These are phyloP conservation scores for Turnix velox DNA, from an alignment of 2,113 vertebrate genomes.

Conservation along the genomic window DNA sequence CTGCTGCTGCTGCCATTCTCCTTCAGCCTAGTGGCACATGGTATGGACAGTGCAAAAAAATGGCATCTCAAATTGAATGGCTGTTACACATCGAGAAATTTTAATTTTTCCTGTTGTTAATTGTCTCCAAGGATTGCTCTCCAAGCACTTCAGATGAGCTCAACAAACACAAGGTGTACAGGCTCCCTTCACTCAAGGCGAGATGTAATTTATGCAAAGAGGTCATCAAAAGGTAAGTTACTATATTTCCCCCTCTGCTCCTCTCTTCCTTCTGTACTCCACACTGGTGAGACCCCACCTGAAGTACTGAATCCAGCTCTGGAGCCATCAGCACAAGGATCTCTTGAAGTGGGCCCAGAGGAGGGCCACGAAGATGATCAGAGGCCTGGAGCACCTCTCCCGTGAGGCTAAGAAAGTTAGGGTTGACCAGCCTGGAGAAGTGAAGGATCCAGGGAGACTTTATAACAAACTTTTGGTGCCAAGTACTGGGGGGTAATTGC, in stretches of 20 bases:
- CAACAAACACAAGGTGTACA: background rate
- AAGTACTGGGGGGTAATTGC: background rate
- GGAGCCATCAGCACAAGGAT: background rate
- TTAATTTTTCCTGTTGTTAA: background rate
- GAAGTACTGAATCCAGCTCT: background rate
- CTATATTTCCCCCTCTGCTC: background rate
- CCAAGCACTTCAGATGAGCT: background rate
- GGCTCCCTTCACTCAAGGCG: background rate
- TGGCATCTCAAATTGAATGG: background rate
- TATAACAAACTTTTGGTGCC: fast-evolving
- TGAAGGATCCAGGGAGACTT: background rate
- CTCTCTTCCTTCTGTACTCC: background rate
- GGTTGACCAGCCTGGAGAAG: background rate
- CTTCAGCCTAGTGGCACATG: background rate
- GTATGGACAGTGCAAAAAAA: background rate
- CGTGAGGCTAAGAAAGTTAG: background rate
- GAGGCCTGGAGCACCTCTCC: background rate
- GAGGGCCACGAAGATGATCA: background rate
- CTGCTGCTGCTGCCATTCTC: background rate
- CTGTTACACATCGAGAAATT: background rate
- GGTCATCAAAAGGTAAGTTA: background rate
- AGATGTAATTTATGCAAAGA: background rate
- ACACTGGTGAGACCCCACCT: background rate
- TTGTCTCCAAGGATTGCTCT: background rate
- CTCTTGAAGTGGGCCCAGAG: background rate